Evolutionary conservation across 2,797 vertebrate genomes (phyloP).

Genomic region (Takifugu rubripes): DNA sequence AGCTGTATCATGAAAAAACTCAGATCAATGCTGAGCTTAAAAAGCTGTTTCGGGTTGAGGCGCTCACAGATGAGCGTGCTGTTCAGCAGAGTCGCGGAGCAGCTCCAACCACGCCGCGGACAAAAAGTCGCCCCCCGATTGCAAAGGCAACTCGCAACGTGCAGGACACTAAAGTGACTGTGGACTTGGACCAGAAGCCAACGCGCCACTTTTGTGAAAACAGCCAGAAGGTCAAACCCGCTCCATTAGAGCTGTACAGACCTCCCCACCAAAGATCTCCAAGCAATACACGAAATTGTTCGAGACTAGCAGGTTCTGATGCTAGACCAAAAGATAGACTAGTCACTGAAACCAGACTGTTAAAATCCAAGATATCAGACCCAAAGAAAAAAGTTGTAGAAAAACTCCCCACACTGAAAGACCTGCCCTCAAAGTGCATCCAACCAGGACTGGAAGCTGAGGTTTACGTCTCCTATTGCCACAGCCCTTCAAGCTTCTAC

Average conservation of each 20-base stretch:
- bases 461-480: constrained; percentile 84
- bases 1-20: constrained; percentile 80
- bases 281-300: constrained; percentile 6
- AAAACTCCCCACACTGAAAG: constrained; percentile 59
- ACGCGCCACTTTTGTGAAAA: constrained; percentile 12
- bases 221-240: constrained; percentile 30
- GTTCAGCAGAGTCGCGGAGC: constrained; percentile 16
- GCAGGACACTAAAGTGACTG: background rate
- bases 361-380: constrained; percentile 3
- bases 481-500: constrained; percentile 83
- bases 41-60: constrained; percentile 65
- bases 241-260: constrained; percentile 38
- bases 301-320: background rate
- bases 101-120: constrained; percentile 8
- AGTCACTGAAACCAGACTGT: constrained; percentile 4
- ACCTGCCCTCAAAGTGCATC: constrained; percentile 74
- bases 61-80: constrained; percentile 22
- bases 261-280: constrained; percentile 35
- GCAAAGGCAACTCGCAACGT: background rate
- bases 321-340: background rate
- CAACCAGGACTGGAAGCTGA: constrained; percentile 70
- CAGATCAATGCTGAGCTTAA: constrained; percentile 85
- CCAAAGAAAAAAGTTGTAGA: constrained; percentile 10
- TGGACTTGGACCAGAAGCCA: constrained; percentile 14
- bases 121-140: constrained; percentile 11